A percentile compares a stretch with the other conserved stretches of the same genome.
Conservation (phyloP, 2,797 vertebrate genomes). For the Pelobates cultripes region DNA sequence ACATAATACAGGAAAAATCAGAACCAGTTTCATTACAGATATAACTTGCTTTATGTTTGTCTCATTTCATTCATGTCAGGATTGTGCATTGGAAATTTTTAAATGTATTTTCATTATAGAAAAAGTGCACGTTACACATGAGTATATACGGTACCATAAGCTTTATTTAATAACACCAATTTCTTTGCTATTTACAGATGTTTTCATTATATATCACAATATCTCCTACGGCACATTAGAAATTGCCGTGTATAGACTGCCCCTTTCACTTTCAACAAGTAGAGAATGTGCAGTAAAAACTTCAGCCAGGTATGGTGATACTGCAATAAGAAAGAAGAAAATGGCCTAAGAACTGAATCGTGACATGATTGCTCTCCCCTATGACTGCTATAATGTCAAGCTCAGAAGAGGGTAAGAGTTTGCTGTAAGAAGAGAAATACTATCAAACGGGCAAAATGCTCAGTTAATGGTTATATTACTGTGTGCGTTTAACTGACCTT, state of each 20-base stretch:
- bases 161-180: conserved; percentile 11
- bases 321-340: background rate
- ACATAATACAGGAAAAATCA: background rate
- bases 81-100: too few species aligned
- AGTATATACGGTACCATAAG: conserved; percentile 24
- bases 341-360: background rate
- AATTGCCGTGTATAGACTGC: background rate
- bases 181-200: conserved; percentile 39
- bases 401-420: background rate
- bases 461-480: too few species aligned
- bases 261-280: background rate
- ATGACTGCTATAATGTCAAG: background rate
- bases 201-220: background rate
- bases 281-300: background rate
- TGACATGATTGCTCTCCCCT: background rate
- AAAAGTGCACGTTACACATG: conserved; percentile 20
- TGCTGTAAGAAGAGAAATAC: background rate
- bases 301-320: background rate
- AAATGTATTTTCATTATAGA: too few species aligned
- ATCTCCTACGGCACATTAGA: background rate
- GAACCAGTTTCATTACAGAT: background rate
- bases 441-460: too few species aligned
- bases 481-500: too few species aligned
- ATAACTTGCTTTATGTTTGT: too few species aligned
- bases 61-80: too few species aligned